Conservation (phyloP, 1,140 invertebrate species). For the Drosophila fuyamai region DNA sequence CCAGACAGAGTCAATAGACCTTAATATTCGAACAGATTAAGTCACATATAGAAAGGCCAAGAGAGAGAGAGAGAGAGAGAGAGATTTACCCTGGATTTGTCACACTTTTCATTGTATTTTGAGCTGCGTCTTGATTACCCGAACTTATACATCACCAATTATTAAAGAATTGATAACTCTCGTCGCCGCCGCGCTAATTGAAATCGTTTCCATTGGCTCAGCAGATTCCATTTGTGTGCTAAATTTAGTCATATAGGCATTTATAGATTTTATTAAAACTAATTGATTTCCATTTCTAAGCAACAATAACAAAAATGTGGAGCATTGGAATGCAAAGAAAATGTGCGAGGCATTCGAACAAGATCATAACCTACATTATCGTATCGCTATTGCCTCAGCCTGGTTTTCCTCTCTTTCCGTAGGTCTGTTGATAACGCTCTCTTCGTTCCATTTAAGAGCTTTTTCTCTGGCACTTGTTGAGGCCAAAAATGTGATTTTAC, state of each 20-base stretch:
- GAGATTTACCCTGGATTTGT: not conserved
- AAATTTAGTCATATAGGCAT: constrained; percentile 54
- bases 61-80: not conserved
- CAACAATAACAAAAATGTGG: not conserved
- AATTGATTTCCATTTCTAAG: constrained; percentile 53
- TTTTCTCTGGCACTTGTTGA: not conserved
- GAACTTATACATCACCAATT: constrained; percentile 29
- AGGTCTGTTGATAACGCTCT: constrained; percentile 23
- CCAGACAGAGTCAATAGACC: constrained; percentile 75
- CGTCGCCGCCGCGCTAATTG: constrained; percentile 25
- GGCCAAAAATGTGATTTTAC: too few species aligned
- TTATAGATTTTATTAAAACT: constrained; percentile 45
- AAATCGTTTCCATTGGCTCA: constrained; percentile 34
- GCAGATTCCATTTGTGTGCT: constrained; percentile 23
- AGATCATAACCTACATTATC: constrained; percentile 72
- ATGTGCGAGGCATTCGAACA: constrained; percentile 31
- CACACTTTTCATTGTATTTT: constrained; percentile 16
- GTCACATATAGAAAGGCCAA: not conserved
- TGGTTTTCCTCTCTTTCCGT: constrained; percentile 1
- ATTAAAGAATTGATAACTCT: constrained; percentile 32
- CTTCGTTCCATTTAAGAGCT: constrained; percentile 20
- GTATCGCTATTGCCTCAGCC: constrained; percentile 10
- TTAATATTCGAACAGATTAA: constrained; percentile 44
- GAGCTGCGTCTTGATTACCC: constrained; percentile 38
- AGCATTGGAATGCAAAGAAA: constrained; percentile 23